phyloP scores from a whole-genome alignment of 2,797 vertebrate genomes.

The Thunnus albacares region DNA sequence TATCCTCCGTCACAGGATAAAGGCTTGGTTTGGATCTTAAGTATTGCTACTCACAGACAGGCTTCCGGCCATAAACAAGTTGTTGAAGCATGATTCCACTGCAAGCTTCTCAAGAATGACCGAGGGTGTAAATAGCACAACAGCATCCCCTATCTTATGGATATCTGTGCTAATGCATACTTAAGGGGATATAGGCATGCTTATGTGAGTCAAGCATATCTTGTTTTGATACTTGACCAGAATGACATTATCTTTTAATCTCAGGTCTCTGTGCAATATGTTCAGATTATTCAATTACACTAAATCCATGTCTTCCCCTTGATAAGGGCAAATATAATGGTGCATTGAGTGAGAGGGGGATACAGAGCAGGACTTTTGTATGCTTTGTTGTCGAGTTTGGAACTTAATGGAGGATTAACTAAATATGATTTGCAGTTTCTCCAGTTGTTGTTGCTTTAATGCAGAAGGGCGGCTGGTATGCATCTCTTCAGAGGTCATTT shows the following conservation, averaged over 20 bases:
- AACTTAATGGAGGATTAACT: constrained; percentile 63
- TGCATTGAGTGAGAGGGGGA: not conserved
- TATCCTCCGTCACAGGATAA: constrained; percentile 43
- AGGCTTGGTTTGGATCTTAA: constrained; percentile 46
- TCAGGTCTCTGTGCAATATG: constrained; percentile 70
- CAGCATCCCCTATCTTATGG: constrained; percentile 44
- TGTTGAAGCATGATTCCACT: constrained; percentile 33
- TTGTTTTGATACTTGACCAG: constrained; percentile 76
- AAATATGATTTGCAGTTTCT: constrained; percentile 60
- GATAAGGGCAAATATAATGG: constrained; percentile 33
- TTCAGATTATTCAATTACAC: constrained; percentile 74
- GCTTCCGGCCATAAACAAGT: constrained; percentile 51
- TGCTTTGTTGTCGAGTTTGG: constrained; percentile 54
- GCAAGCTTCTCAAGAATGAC: constrained; percentile 51
- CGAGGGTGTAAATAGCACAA: constrained; percentile 35
- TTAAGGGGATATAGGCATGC: constrained; percentile 68
- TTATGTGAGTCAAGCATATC: constrained; percentile 58
- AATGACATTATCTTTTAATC: constrained; percentile 68
- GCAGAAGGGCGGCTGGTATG: constrained; percentile 17
- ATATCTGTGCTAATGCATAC: constrained; percentile 80
- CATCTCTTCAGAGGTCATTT: constrained; percentile 45
- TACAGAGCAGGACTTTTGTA: constrained; percentile 17
- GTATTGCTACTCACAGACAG: constrained; percentile 28
- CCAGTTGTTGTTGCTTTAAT: constrained; percentile 47
- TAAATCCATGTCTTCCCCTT: constrained; percentile 53